Percentiles rank a stretch among this genome's conserved stretches.
Evolutionary conservation across 1,140 invertebrate species (phyloP).

Genomic region (Planococcus citri): DNA sequence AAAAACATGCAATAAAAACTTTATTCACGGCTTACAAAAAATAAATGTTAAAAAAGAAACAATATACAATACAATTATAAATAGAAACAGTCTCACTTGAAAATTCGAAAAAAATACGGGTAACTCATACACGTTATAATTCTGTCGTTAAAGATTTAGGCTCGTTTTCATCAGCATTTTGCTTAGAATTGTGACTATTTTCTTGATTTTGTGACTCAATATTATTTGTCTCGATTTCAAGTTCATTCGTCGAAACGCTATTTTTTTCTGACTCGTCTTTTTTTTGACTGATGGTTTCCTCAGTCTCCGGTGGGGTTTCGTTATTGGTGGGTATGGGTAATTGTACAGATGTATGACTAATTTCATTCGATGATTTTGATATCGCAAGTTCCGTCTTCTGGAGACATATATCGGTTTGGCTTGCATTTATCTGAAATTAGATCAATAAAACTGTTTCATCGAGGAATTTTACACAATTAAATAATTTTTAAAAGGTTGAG

Average conservation of each 20-base stretch:
- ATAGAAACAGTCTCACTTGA: constrained; percentile 2
- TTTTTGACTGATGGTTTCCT: neutral
- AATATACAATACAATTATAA: neutral
- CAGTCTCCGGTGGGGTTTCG: neutral
- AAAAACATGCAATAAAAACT: neutral
- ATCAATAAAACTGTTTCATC: neutral
- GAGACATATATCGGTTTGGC: neutral
- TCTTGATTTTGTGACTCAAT: neutral
- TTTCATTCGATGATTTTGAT: neutral
- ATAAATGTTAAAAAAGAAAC: constrained; percentile 1
- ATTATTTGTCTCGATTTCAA: neutral
- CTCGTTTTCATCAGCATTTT: neutral
- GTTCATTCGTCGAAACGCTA: neutral
- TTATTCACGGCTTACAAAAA: neutral
- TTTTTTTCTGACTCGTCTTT: neutral
- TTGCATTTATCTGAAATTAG: neutral
- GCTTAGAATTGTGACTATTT: neutral
- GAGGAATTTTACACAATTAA: too few species aligned
- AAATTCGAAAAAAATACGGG: neutral
- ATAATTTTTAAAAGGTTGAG: too few species aligned
- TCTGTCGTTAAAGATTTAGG: neutral
- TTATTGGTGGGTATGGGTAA: too few species aligned
- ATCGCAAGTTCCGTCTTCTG: neutral
- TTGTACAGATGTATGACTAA: neutral
- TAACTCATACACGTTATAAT: constrained; percentile 7